Evolutionary conservation across 1,140 invertebrate species (phyloP).

Genomic region (Oscheius sp.): DNA sequence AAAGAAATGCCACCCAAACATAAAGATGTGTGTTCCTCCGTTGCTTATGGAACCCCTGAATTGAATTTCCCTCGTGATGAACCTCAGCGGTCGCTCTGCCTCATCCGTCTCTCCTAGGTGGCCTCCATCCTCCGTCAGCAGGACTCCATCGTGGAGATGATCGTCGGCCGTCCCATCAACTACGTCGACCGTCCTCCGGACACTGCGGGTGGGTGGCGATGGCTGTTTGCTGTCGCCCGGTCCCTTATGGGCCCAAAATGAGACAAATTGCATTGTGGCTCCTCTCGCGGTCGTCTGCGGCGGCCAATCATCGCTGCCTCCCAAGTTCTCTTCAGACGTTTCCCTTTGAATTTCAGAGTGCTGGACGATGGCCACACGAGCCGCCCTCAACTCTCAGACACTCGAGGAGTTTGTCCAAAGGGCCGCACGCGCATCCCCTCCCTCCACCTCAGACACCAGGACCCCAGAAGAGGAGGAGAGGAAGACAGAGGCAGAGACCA

Average conservation of each 20-base stretch:
- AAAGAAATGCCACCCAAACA: too few species aligned
- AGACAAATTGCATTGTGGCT: slow-evolving; percentile 9
- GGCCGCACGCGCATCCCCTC: neutral
- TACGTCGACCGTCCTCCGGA: slow-evolving; percentile 39
- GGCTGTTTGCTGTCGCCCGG: neutral
- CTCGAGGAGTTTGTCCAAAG: slow-evolving; percentile 45
- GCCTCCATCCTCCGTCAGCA: slow-evolving; percentile 83
- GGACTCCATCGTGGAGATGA: slow-evolving; percentile 78
- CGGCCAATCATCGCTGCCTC: neutral
- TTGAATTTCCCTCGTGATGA: too few species aligned
- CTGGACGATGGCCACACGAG: slow-evolving; percentile 56
- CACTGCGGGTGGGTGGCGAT: slow-evolving; percentile 41
- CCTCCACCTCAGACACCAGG: slow-evolving; percentile 17
- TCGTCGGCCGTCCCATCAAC: slow-evolving; percentile 73
- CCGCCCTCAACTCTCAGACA: slow-evolving; percentile 47
- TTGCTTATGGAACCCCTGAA: too few species aligned
- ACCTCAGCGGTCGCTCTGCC: too few species aligned
- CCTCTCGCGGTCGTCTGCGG: neutral
- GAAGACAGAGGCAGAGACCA: slow-evolving; percentile 2
- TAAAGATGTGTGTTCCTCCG: too few species aligned
- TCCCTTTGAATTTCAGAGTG: slow-evolving; percentile 47
- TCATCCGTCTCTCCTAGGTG: too few species aligned
- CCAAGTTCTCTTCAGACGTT: neutral
- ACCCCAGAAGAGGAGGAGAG: slow-evolving; percentile 10
- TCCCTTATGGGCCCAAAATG: slow-evolving; percentile 7